Evolutionary conservation across 2,797 vertebrate species (phyloP).

Genomic region (Malurus leucopterus): DNA sequence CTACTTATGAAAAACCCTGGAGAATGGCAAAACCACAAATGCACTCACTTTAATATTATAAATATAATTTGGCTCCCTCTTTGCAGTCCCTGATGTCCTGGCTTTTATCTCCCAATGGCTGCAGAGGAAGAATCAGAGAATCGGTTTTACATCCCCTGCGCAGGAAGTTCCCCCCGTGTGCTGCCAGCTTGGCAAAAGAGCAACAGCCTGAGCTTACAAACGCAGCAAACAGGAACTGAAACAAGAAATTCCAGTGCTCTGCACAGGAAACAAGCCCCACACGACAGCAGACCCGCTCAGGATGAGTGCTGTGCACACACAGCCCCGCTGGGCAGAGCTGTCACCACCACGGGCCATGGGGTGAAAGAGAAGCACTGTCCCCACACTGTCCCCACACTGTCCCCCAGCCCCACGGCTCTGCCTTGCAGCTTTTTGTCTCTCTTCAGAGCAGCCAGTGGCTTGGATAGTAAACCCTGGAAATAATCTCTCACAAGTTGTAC

Average conservation of each 20-base stretch:
- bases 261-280: conserved; percentile 42
- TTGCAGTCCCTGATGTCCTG: conserved; percentile 72
- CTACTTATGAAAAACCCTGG: conserved; percentile 79
- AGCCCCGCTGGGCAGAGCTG: not conserved
- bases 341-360: fast-evolving
- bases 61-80: conserved; percentile 83
- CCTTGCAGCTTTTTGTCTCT: not conserved
- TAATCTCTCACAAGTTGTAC: not conserved
- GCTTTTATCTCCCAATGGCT: conserved; percentile 79
- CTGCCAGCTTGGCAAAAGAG: conserved; percentile 66
- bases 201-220: conserved; percentile 35
- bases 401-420: not conserved
- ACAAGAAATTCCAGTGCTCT: conserved; percentile 47
- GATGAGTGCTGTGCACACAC: fast-evolving
- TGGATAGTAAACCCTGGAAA: not conserved
- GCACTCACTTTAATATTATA: conserved; percentile 84
- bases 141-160: conserved; percentile 61
- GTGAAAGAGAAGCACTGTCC: not conserved
- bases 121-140: conserved; percentile 69
- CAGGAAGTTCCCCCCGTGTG: conserved; percentile 49
- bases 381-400: fast-evolving
- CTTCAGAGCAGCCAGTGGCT: not conserved
- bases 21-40: conserved; percentile 78
- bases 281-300: not conserved
- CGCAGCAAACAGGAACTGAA: conserved; percentile 61